Conservation (phyloP, 2,113 vertebrate species). For the Ptilorrhoa leucosticta region DNA sequence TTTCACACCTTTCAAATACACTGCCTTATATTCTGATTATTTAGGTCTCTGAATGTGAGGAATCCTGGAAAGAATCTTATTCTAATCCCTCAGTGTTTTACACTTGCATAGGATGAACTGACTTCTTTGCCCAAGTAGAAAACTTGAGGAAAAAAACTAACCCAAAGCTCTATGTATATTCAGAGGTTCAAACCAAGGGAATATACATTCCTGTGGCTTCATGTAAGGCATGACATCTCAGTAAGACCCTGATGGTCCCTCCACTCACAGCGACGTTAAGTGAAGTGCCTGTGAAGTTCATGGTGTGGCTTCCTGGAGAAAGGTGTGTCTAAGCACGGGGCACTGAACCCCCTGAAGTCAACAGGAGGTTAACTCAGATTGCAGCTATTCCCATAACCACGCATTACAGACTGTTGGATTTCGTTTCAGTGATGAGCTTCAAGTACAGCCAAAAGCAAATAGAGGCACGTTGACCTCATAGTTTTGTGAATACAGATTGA, state of each 20-base stretch:
- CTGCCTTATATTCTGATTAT: background rate
- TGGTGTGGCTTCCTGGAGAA: background rate
- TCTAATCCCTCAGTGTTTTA: background rate
- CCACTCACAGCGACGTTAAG: fast-evolving
- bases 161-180: background rate
- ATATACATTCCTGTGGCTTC: background rate
- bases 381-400: background rate
- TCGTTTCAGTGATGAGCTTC: slow-evolving; percentile 41
- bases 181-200: background rate
- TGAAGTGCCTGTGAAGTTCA: background rate
- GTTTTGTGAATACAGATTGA: background rate
- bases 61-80: background rate
- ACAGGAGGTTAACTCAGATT: slow-evolving; percentile 13
- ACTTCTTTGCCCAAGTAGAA: background rate
- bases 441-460: slow-evolving; percentile 27
- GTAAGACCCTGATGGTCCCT: background rate
- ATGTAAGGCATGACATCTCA: background rate
- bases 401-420: background rate
- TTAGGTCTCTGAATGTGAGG: background rate
- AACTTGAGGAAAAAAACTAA: background rate
- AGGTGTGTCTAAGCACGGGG: fast-evolving
- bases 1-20: background rate
- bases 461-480: slow-evolving; percentile 58
- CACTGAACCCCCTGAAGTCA: background rate
- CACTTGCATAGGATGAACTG: background rate